Evolutionary conservation across 2,113 vertebrate species (phyloP).

Genomic region (Trematocara marginatum): DNA sequence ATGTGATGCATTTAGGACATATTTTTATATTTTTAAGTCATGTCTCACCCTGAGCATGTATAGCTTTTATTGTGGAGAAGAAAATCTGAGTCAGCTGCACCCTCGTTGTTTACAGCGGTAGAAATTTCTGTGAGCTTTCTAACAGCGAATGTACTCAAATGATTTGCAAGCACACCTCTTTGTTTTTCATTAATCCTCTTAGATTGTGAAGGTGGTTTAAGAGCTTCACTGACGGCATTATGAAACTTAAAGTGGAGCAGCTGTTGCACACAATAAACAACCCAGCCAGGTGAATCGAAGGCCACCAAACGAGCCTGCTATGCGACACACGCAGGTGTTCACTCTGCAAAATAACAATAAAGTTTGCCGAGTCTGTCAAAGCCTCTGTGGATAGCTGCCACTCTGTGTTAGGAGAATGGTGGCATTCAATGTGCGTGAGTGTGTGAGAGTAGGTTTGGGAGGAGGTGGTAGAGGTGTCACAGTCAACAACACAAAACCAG

Average conservation of each 20-base stretch:
- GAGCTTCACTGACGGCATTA: background rate
- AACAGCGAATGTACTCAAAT: background rate
- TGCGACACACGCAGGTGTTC: background rate
- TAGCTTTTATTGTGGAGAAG: background rate
- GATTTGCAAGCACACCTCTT: background rate
- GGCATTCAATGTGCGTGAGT: background rate
- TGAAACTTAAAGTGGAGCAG: background rate
- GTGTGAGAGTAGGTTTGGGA: background rate
- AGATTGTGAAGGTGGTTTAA: background rate
- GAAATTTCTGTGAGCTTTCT: background rate
- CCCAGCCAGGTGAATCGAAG: background rate
- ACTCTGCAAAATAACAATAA: background rate
- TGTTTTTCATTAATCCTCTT: constrained; percentile 41
- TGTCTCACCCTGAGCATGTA: background rate
- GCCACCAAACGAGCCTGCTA: background rate
- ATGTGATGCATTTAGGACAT: background rate
- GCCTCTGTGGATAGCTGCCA: background rate
- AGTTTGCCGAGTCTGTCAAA: background rate
- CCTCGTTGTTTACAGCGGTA: background rate
- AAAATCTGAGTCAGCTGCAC: background rate
- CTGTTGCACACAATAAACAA: background rate
- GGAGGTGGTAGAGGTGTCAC: background rate
- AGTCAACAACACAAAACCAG: background rate
- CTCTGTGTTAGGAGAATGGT: background rate
- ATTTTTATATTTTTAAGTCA: background rate